Evolutionary conservation across 1,140 invertebrate species (phyloP), one percentile per base, ranked within the genome.

Genomic region (Brachionus asplanchnoidis): DNA sequence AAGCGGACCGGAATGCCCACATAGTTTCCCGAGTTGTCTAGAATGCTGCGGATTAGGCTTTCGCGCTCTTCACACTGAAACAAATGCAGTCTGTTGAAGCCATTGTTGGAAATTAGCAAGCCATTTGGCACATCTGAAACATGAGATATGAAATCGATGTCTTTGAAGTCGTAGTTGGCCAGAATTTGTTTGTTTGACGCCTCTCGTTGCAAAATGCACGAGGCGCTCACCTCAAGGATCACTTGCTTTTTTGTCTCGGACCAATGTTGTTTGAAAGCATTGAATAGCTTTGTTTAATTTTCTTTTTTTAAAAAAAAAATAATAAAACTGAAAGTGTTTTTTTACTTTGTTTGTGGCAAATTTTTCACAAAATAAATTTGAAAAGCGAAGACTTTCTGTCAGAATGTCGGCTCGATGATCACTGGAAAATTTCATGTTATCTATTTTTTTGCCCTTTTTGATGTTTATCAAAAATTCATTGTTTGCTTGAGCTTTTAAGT

Each of bases 351-450:
- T 53, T 12, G 44, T 77, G 17, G 26, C 20, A 28, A 70, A 77
- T 77, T 26, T 56, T 36, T 79, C 84, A 32, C 28, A 80, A 79
- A 60, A 88, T 87, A 84, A 85, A 36, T 86, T 86, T 68, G 87
- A 86, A 85, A 93, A 92, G 91, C 95, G 95, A 73, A 98, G 92
- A 85, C 95, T 95, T 87, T 97, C 95, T 14, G 95, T 97, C 26
- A 99, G 90, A 85, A 99, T 92, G 86, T 98, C 92, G 84, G 94
- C 93, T 87, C 97, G 93, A 88, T 96, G 94, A 87, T 99, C 97
- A 4, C 95, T 96, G n/a, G 96, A 97, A 89, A 99, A 98, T 88
- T 93, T 95, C 94, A 99, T 98, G 17, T 93, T 93, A 88, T 98
- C 97, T 70, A 93, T 91, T 91, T 97, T 97, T 86, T 89, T 94